Percentiles rank a stretch among this genome's conserved stretches.
phyloP scores from a whole-genome alignment of 30 jellyfish, hydroid and myxozoan species.

The Haliclystus octoradiatus region DNA sequence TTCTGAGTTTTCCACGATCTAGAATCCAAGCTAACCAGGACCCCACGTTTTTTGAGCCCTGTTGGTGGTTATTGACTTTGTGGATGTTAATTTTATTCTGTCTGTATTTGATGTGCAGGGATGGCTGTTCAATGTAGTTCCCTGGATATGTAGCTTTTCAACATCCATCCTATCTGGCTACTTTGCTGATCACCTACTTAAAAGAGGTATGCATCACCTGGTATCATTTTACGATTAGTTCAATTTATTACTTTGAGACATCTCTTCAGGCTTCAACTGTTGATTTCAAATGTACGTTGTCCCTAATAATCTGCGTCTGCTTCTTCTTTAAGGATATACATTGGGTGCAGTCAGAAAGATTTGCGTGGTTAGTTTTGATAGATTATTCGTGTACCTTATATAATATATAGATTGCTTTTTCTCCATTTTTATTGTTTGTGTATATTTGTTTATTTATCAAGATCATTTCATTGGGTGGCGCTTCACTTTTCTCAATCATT shows the following conservation, averaged over 20 bases:
- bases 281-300: no score
- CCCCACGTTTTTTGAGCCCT: no score
- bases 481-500: constrained; percentile 44
- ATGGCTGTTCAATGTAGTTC: constrained; percentile 96
- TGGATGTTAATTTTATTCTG: no score
- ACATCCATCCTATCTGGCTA: constrained; percentile 55
- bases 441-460: no score
- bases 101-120: constrained; percentile 22
- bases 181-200: constrained; percentile 44
- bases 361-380: neutral
- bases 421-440: no score
- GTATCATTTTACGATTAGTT: no score
- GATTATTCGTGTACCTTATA: neutral
- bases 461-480: constrained; percentile 57
- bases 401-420: neutral
- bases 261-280: no score
- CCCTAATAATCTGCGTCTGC: no score
- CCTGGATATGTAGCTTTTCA: constrained; percentile 81
- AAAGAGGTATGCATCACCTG: constrained; percentile 34
- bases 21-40: no score
- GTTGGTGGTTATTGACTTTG: no score
- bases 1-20: no score
- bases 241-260: no score
- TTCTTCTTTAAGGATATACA: neutral
- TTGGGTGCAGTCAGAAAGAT: neutral